Evolutionary conservation across 1,140 invertebrate species (phyloP).

Genomic region (Eciton burchellii): DNA sequence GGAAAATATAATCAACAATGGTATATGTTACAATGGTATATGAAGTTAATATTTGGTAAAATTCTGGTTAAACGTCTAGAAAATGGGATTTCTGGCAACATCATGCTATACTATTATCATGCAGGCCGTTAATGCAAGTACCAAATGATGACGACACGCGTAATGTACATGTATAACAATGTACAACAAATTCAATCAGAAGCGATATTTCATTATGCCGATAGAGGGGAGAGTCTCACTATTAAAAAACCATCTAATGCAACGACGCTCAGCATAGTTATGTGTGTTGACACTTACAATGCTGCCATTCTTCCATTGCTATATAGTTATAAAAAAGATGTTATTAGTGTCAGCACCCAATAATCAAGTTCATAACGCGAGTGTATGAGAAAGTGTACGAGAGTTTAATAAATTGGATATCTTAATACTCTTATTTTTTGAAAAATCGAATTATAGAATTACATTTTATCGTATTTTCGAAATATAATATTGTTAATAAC

Average conservation of each 20-base stretch:
- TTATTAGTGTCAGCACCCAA: constrained; percentile 62
- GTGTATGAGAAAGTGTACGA: constrained; percentile 4
- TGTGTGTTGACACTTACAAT: constrained; percentile 87
- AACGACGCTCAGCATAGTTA: constrained; percentile 70
- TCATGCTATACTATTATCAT: constrained; percentile 74
- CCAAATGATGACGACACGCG: constrained; percentile 19
- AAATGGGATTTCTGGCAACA: constrained; percentile 58
- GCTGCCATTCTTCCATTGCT: constrained; percentile 91
- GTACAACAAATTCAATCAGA: constrained; percentile 63
- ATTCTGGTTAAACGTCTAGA: constrained; percentile 51
- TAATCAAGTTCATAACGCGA: neutral
- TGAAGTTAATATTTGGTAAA: constrained; percentile 54
- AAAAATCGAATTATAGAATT: neutral
- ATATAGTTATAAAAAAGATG: constrained; percentile 83
- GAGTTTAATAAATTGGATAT: neutral
- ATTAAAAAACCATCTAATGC: constrained; percentile 66
- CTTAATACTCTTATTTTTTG: neutral
- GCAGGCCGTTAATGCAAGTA: constrained; percentile 65
- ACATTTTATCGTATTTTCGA: neutral
- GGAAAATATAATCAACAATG: neutral
- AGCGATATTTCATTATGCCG: constrained; percentile 63
- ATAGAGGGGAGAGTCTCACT: constrained; percentile 61
- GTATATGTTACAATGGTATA: constrained; percentile 57
- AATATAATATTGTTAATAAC: too few species aligned
- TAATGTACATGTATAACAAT: constrained; percentile 43